These are phyloP conservation scores for Saccostrea glomerata DNA, from an alignment of 1,140 invertebrate species.

Conservation along the genomic window DNA sequence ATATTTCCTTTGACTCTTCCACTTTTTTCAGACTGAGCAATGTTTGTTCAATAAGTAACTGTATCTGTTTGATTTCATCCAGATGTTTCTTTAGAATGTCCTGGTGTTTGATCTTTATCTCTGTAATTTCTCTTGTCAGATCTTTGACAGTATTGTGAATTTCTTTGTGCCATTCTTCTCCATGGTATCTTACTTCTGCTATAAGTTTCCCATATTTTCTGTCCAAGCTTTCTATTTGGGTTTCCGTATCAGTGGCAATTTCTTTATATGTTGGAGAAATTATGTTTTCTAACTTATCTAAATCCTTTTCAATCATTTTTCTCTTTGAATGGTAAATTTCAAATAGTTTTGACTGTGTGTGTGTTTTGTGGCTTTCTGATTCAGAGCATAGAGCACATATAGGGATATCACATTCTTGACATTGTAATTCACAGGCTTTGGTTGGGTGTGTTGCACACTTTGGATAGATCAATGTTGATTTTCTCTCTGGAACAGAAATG, in stretches of 20 bases:
- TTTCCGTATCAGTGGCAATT: neutral
- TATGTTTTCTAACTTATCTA: neutral
- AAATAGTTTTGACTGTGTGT: neutral
- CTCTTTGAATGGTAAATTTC: neutral
- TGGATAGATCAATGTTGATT: neutral
- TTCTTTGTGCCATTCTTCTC: constrained; percentile 8
- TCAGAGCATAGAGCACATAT: neutral
- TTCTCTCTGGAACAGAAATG: too few species aligned
- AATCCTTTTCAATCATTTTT: neutral
- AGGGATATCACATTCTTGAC: neutral
- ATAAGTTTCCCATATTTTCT: neutral
- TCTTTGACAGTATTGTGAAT: neutral
- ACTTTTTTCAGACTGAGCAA: neutral
- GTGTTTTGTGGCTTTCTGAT: neutral
- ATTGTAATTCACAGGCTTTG: neutral
- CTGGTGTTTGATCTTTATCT: constrained; percentile 3
- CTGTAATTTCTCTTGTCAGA: neutral
- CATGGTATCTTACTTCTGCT: neutral
- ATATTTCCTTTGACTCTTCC: neutral
- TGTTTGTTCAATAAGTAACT: neutral
- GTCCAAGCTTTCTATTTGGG: neutral
- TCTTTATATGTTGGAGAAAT: neutral
- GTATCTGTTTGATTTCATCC: constrained; percentile 11
- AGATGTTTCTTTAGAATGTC: neutral
- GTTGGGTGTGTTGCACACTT: neutral